phyloP scores from a whole-genome alignment of 2,888 invertebrate species.

The Labia minor region DNA sequence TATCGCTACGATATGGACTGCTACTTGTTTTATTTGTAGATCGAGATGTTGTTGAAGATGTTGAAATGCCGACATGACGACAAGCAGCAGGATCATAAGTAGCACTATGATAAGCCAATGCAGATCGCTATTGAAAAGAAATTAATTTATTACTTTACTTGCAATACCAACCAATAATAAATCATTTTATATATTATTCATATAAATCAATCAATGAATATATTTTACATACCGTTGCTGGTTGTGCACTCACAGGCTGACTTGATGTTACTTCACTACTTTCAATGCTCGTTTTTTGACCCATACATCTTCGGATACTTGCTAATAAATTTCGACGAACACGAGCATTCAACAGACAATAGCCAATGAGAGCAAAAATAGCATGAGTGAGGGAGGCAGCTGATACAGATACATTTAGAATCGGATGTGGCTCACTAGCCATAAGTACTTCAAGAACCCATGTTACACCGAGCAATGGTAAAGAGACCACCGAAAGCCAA shows the following conservation, averaged over 20 bases:
- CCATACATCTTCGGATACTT: slow-evolving; percentile 48
- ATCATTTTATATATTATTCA: neutral
- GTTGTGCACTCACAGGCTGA: slow-evolving; percentile 56
- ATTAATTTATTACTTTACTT: neutral
- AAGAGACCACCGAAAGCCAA: slow-evolving; percentile 74
- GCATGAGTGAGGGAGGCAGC: slow-evolving; percentile 68
- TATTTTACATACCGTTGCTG: slow-evolving; percentile 38
- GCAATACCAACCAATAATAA: neutral
- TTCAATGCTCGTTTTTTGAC: slow-evolving; percentile 67
- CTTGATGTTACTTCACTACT: slow-evolving; percentile 56
- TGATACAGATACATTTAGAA: slow-evolving; percentile 66
- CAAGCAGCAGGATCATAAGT: slow-evolving; percentile 46
- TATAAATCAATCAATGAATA: neutral
- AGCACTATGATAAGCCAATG: slow-evolving; percentile 66
- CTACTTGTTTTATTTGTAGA: slow-evolving; percentile 91
- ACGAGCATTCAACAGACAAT: slow-evolving; percentile 75
- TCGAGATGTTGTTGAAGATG: slow-evolving; percentile 86
- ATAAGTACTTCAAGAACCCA: slow-evolving; percentile 77
- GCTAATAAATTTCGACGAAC: slow-evolving; percentile 59
- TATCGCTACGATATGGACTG: slow-evolving; percentile 84
- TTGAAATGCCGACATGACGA: slow-evolving; percentile 82
- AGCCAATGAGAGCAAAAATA: slow-evolving; percentile 71
- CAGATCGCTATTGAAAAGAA: slow-evolving; percentile 57
- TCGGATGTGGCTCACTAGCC: slow-evolving; percentile 60
- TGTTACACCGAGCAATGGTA: slow-evolving; percentile 71